Percentiles rank a stretch among this genome's conserved stretches.
Evolutionary conservation across 1,140 invertebrate genomes (phyloP).

Genomic region (Pomacea maculata): DNA sequence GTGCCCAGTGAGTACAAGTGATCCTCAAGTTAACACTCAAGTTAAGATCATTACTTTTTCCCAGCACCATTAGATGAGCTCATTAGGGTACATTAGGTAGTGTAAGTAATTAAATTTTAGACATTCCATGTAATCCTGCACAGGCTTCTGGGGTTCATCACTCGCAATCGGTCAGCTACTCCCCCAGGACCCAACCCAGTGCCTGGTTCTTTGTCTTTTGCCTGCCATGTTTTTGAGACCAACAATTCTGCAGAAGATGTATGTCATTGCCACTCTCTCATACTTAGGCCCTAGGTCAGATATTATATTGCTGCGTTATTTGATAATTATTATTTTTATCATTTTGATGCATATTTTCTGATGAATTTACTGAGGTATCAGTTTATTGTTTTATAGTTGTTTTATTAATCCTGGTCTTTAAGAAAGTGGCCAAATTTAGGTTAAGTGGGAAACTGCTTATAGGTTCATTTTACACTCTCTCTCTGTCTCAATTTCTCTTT

Average conservation of each 20-base stretch:
- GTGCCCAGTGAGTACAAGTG: too few relatives aligned
- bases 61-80: too few relatives aligned
- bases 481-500: not conserved
- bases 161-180: slow-evolving; percentile 42
- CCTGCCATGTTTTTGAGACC: slow-evolving; percentile 64
- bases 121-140: slow-evolving; percentile 23
- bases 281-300: not conserved
- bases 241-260: slow-evolving; percentile 60
- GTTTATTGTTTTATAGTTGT: too few relatives aligned
- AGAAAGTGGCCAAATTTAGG: not conserved
- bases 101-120: not conserved
- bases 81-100: too few relatives aligned
- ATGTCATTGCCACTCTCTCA: slow-evolving; percentile 15
- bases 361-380: not conserved
- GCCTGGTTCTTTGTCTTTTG: slow-evolving; percentile 44
- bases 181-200: slow-evolving; percentile 14
- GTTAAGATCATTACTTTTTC: too few relatives aligned
- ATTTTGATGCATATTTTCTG: not conserved
- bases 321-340: not conserved
- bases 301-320: not conserved
- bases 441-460: too few relatives aligned
- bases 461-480: not conserved
- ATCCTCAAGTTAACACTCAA: too few relatives aligned
- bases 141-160: slow-evolving; percentile 64
- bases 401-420: not conserved